Evolutionary conservation across 2,888 invertebrate species (phyloP), one percentile per base, ranked within the genome.

Genomic region (Cryptus armator): DNA sequence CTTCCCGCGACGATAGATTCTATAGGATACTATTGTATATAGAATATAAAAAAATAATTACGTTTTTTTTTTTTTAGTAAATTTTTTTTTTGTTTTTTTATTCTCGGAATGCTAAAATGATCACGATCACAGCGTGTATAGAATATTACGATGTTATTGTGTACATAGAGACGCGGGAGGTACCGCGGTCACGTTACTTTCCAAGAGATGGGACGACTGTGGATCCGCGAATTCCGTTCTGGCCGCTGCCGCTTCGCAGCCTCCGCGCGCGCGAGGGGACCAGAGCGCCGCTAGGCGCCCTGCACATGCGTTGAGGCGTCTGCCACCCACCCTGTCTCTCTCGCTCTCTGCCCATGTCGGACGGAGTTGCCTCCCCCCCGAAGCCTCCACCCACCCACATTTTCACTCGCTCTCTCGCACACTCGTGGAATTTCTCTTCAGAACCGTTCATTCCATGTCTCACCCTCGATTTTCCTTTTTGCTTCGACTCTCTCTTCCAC

Each of bases 251-350:
- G 90, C 92, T 92, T 90, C 92, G 90, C 92, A 92, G 93, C 93
- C 93, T 92, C 93, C 93, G 90, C 86, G 83, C 79, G 85, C 82
- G 89, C 86, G 90, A 91, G 70, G 90, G 91, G 90, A 91, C 90
- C 91, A 89, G 89, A 92, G 92, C 92, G 92, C 91, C 92, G 92
- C 92, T 91, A 91, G 89, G 90, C 92, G 91, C 91, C 93, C 93
- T 93, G 94, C 94, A 94, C 94, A 94, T 93, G 94, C 94, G 94
- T 94, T 92, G 88, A 92, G 90, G 79, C 91, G 90, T 89, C 89
- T 84, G 86, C 84, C 87, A 87, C 86, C 87, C 86, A 86, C 87
- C 86, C 84, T 71, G 68, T 77, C 77, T 75, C 80, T 76, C 74
- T 53, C 81, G 19, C 70, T 66, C 64, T 37, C 78, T 59, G 70